These are phyloP conservation scores for Eptesicus fuscus DNA, from an alignment of 2,113 vertebrate genomes.

Conservation along the genomic window DNA sequence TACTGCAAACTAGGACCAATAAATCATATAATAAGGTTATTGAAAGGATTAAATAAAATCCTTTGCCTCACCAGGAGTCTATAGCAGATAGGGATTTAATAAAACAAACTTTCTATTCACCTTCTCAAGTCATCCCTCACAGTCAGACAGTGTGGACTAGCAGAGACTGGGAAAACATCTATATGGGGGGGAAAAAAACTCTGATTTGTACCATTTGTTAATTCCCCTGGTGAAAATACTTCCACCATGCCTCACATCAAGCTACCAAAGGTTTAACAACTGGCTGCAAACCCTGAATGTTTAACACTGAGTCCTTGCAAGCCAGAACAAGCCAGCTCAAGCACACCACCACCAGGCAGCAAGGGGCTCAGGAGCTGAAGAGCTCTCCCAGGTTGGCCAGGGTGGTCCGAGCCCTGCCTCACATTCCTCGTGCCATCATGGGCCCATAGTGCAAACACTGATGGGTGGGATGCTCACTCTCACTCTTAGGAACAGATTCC, in stretches of 20 bases:
- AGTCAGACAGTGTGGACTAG: not conserved
- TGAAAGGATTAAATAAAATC: not conserved
- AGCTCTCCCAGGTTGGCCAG: not conserved
- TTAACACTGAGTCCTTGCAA: not conserved
- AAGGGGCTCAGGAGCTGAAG: not conserved
- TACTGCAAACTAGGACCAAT: not conserved
- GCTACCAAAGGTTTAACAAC: not conserved
- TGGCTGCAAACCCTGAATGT: not conserved
- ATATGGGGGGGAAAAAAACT: not conserved
- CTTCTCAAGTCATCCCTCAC: not conserved
- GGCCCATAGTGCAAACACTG: not conserved
- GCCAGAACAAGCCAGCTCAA: not conserved
- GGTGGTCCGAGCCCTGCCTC: not conserved
- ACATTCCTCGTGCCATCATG: not conserved
- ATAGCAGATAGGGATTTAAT: not conserved
- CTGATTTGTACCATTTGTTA: not conserved
- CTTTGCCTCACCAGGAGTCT: not conserved
- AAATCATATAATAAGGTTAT: not conserved
- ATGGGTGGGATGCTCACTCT: not conserved
- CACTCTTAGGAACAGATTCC: not conserved
- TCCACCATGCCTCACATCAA: not conserved
- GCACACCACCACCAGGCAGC: accelerated
- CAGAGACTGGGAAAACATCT: not conserved
- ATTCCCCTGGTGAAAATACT: not conserved
- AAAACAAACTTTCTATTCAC: not conserved